phyloP scores from a whole-genome alignment of 2,113 vertebrate genomes.

The Numida meleagris region DNA sequence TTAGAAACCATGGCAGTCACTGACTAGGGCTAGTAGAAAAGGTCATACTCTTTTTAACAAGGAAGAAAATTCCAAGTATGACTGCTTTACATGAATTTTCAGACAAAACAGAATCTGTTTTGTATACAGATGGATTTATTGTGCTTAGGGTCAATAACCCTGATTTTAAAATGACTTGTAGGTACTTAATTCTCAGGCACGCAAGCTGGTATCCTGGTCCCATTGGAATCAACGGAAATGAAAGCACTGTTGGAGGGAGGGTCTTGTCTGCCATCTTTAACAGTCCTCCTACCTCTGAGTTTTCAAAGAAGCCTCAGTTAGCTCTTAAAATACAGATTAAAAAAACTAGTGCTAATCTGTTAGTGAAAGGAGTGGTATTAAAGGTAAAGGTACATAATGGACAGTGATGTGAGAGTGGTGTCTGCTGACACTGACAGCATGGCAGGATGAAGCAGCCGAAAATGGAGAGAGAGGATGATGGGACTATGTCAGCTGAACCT shows the following conservation, averaged over 20 bases:
- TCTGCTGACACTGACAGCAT: neutral
- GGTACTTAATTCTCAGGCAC: neutral
- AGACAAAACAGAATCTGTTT: neutral
- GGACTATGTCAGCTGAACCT: neutral
- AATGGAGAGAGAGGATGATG: neutral
- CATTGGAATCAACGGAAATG: neutral
- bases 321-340: neutral
- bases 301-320: neutral
- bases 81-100: neutral
- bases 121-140: neutral
- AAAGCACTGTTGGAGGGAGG: neutral
- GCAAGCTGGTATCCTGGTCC: neutral
- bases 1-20: neutral
- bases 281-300: neutral
- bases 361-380: neutral
- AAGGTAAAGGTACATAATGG: neutral
- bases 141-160: neutral
- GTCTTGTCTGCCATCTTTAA: neutral
- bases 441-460: neutral
- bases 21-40: neutral
- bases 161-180: neutral
- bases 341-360: neutral
- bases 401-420: neutral
- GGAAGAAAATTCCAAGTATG: neutral
- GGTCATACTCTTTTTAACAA: neutral